Evolutionary conservation across 2,113 vertebrate genomes (phyloP).

Genomic region (Mesembrinibis cayennensis): DNA sequence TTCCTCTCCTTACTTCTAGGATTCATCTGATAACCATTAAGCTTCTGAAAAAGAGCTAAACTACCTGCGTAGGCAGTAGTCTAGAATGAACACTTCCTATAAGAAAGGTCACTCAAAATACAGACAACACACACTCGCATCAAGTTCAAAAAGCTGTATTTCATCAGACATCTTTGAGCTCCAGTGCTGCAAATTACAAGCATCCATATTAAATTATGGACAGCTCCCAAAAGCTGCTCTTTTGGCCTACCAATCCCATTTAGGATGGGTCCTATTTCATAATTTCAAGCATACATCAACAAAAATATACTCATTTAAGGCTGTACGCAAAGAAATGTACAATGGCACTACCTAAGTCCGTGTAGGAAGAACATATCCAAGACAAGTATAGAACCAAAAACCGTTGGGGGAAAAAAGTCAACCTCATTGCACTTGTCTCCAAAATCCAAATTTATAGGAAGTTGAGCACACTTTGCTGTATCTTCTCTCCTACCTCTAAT

Average conservation of each 20-base stretch:
- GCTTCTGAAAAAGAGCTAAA: not conserved
- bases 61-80: not conserved
- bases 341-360: not conserved
- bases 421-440: not conserved
- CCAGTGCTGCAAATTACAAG: not conserved
- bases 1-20: not conserved
- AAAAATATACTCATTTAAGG: not conserved
- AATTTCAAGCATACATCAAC: not conserved
- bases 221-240: not conserved
- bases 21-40: not conserved
- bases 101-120: not conserved
- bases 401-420: not conserved
- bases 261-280: not conserved
- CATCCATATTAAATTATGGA: not conserved
- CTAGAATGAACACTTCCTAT: not conserved
- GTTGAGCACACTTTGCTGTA: not conserved
- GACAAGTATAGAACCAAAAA: not conserved
- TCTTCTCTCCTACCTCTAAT: not conserved
- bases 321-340: not conserved
- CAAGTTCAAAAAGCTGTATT: not conserved
- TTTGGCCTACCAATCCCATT: not conserved
- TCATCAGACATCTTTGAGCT: not conserved
- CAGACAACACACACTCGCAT: not conserved
- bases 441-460: not conserved
- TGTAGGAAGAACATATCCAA: not conserved